Base-by-base conservation (phyloP, 2,888 invertebrate genomes). In the Luperina nickerlii region DNA sequence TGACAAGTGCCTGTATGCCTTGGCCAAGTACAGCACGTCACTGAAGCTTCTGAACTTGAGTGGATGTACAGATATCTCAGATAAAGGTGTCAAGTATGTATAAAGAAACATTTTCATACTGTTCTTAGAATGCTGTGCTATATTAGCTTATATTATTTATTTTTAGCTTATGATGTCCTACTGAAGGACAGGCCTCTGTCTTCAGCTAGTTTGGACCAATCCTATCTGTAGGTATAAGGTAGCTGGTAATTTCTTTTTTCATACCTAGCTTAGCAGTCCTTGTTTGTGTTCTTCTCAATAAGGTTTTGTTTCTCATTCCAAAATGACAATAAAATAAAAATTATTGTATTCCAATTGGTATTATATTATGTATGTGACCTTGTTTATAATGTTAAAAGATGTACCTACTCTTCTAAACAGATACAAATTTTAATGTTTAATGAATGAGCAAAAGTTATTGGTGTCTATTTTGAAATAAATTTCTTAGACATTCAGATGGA, bases 31-130 rank as follows among this genome's bases (percentile, higher is more conserved):
- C 88, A 97, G 97, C 89, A 94, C 91, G 0, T 92, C 95, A 1
- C 91, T 98, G 85, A 96, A 96, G 87, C 95, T 97, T 82, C 96
- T 98, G 2, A 98, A 98, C 92, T 93, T 98, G 15, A 95, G 97
- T 68, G 97, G 97, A 1, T 98, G 98, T 90, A 94, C 95, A 90
- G 97, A 97, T 54, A 96, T 98, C 71, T 97, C 98, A 0, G 98
- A 98, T 92, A 97, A 97, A 90, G 98, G 98, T 81, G 95, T 98
- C 11, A 97, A 97, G 98, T 98, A 95, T 95, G 96, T 78, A 74
- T 78, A 42, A 60, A 60, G 5, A 15, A 13, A 42, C 7, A 75
- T 63, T 65, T 27, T 73, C 18, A 27, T 9, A 48, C 0, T 48
- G n/a, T 57, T 51, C 62, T 51, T 63, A 27, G 20, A 13, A 45